Conservation (phyloP, 2,797 vertebrate species). For the Clarias laeviceps region DNA sequence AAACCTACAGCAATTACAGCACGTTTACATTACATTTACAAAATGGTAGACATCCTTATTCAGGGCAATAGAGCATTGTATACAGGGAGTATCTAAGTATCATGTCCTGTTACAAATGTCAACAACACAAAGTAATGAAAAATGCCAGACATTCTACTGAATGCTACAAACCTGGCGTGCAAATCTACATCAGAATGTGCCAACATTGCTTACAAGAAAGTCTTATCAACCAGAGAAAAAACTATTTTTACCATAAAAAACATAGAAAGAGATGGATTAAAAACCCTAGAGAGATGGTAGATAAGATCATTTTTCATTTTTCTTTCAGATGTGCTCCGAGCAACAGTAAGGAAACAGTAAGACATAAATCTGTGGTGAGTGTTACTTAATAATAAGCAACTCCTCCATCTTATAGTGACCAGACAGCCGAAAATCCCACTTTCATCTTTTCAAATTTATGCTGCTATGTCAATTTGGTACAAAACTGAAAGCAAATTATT, state of each 20-base stretch:
- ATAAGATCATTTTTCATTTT: not conserved
- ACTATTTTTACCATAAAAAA: not conserved
- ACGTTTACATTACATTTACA: not conserved
- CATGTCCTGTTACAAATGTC: not conserved
- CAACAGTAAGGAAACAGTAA: not conserved
- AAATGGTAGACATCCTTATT: not conserved
- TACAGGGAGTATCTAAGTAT: not conserved
- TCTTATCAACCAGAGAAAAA: not conserved
- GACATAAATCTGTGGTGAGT: not conserved
- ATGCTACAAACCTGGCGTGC: not conserved
- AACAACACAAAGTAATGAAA: not conserved
- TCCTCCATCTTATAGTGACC: not conserved
- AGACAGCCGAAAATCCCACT: not conserved
- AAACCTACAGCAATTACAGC: not conserved
- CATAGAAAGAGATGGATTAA: too few relatives aligned
- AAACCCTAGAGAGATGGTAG: not conserved
- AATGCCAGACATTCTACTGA: not conserved
- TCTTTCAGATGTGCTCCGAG: not conserved
- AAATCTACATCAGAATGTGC: not conserved
- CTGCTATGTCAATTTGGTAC: not conserved
- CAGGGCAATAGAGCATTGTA: not conserved
- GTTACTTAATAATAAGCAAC: conserved; percentile 3
- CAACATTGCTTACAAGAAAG: not conserved
- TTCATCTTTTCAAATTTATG: not conserved
- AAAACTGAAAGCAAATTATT: not conserved